Evolutionary conservation across 1,140 invertebrate species (phyloP).

Genomic region (Frieseomelitta varia): DNA sequence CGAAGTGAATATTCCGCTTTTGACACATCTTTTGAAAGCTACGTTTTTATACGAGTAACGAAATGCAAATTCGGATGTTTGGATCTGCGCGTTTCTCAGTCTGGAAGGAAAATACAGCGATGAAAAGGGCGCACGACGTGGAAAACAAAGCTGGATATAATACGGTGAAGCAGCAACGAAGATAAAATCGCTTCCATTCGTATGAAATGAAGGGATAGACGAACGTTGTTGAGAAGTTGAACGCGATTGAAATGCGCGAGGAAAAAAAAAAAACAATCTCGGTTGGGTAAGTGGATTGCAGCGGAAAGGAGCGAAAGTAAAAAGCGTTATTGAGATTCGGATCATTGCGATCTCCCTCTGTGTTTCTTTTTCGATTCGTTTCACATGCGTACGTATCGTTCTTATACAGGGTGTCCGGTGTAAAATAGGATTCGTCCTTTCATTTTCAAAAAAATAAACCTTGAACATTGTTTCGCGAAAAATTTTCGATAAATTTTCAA

Average conservation of each 20-base stretch:
- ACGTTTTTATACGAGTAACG: neutral
- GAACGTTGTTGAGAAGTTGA: neutral
- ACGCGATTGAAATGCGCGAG: neutral
- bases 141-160: neutral
- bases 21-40: neutral
- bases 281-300: neutral
- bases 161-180: neutral
- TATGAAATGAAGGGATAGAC: neutral
- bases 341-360: neutral
- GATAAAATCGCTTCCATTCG: conserved; percentile 12
- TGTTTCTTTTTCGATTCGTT: too few relatives aligned
- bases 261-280: neutral
- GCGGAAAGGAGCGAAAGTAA: neutral
- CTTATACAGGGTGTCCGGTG: too few relatives aligned
- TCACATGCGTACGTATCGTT: too few relatives aligned
- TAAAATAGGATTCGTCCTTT: too few relatives aligned
- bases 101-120: neutral
- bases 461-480: too few relatives aligned
- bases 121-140: neutral
- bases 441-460: too few relatives aligned
- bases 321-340: neutral
- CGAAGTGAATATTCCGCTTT: neutral
- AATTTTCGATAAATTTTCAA: too few relatives aligned
- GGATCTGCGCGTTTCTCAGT: too few relatives aligned
- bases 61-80: neutral